Percentiles rank a stretch among this genome's conserved stretches.
phyloP scores from a whole-genome alignment of 2,888 invertebrate genomes.

The Quadroppia sp. region DNA sequence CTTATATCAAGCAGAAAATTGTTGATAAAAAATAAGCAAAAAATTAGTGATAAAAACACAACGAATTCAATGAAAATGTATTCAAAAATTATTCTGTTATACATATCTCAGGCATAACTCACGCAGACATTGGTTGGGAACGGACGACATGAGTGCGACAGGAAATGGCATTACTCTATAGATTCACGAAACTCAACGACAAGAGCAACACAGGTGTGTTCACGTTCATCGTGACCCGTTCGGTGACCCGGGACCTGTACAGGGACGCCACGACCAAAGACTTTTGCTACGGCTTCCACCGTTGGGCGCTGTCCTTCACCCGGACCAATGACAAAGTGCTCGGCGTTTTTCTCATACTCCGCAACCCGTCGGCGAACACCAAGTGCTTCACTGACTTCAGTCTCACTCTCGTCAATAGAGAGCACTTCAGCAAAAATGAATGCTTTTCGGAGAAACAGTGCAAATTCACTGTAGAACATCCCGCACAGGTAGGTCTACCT shows the following conservation, averaged over 20 bases:
- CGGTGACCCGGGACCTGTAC: conserved; percentile 70
- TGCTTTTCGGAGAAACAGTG: conserved; percentile 72
- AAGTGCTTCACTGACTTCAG: conserved; percentile 72
- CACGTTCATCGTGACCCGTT: conserved; percentile 74
- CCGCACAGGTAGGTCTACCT: conserved; percentile 50
- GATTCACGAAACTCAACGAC: conserved; percentile 75
- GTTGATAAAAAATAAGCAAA: no score
- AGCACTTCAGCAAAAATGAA: conserved; percentile 77
- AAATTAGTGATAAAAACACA: no score
- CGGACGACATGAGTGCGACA: no score
- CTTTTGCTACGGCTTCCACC: conserved; percentile 73
- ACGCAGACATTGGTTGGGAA: no score
- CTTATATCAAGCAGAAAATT: no score
- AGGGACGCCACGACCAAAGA: conserved; percentile 76
- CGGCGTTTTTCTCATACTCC: conserved; percentile 73
- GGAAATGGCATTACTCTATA: conserved; percentile 69
- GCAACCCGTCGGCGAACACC: conserved; percentile 65
- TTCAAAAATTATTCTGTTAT: no score
- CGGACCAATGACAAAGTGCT: conserved; percentile 71
- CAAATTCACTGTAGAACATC: conserved; percentile 54
- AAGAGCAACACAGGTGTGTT: conserved; percentile 71
- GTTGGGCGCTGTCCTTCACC: conserved; percentile 75
- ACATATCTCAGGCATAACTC: no score
- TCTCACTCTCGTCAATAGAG: conserved; percentile 71
- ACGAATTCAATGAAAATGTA: no score